Percentiles rank a stretch among this genome's conserved stretches.
Evolutionary conservation across 2,797 vertebrate genomes (phyloP).

Genomic region (Caiman crocodilus): DNA sequence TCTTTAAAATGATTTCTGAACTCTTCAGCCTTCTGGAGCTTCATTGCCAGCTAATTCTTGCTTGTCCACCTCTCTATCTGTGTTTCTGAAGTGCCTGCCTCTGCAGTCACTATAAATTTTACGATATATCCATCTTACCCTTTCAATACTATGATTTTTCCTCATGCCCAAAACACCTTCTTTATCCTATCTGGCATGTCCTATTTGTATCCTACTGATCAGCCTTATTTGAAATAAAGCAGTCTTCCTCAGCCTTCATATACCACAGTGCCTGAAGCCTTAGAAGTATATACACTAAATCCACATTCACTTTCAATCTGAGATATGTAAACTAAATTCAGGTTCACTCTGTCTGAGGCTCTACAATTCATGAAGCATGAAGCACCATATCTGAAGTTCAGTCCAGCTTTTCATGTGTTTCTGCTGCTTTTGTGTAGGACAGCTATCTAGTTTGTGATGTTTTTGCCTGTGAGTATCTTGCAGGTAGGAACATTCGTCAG

Average conservation of each 20-base stretch:
- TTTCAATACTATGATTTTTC: background rate
- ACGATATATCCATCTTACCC: rapidly evolving
- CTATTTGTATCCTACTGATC: too few relatives aligned
- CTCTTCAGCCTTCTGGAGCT: rapidly evolving
- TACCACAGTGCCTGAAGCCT: background rate
- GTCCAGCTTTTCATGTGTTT: background rate
- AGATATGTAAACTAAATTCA: background rate
- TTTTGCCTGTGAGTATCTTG: background rate
- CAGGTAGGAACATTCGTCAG: background rate
- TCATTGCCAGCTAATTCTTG: background rate
- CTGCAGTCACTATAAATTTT: background rate
- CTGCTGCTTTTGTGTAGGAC: background rate
- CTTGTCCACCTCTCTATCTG: background rate
- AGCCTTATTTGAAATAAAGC: background rate
- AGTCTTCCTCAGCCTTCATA: background rate
- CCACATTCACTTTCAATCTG: background rate
- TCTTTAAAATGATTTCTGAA: background rate
- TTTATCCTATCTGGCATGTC: rapidly evolving
- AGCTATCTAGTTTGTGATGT: rapidly evolving
- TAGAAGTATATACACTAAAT: background rate
- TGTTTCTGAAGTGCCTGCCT: rapidly evolving
- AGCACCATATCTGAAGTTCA: constrained; percentile 7
- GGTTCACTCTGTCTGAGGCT: background rate
- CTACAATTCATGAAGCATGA: background rate
- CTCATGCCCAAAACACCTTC: background rate